A percentile compares a stretch with the other conserved stretches of the same genome.
Evolutionary conservation across 2,888 invertebrate genomes (phyloP).

Genomic region (Xestia sexstrigata): DNA sequence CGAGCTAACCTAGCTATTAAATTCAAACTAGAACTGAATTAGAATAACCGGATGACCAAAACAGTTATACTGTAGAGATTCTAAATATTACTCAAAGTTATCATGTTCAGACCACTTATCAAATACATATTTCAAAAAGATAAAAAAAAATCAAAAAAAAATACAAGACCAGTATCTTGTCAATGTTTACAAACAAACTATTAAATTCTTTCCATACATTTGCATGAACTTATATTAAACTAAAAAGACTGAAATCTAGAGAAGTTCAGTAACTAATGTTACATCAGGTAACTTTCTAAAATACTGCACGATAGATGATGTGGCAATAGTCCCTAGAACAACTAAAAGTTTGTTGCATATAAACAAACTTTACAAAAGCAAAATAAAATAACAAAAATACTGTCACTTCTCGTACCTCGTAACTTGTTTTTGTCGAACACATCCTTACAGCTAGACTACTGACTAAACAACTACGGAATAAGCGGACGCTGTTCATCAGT

Average conservation of each 20-base stretch:
- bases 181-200: constrained; percentile 46
- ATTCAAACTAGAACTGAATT: background rate
- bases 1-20: too few relatives aligned
- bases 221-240: background rate
- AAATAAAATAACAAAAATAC: constrained; percentile 26
- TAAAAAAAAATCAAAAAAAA: background rate
- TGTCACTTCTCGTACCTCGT: constrained; percentile 84
- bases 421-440: constrained; percentile 78
- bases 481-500: constrained; percentile 77
- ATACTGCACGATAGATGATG: constrained; percentile 19
- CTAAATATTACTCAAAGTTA: background rate
- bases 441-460: constrained; percentile 77
- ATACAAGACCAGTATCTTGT: background rate
- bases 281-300: constrained; percentile 41
- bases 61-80: background rate
- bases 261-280: background rate
- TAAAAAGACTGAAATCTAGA: background rate
- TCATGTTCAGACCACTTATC: background rate
- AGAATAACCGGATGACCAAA: background rate
- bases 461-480: constrained; percentile 75
- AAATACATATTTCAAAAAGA: constrained; percentile 9
- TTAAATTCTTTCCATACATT: background rate
- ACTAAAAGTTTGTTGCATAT: background rate
- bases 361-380: background rate
- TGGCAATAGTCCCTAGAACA: constrained; percentile 38